Conservation (phyloP, 2,797 vertebrate genomes). For the Halcyon badia region DNA sequence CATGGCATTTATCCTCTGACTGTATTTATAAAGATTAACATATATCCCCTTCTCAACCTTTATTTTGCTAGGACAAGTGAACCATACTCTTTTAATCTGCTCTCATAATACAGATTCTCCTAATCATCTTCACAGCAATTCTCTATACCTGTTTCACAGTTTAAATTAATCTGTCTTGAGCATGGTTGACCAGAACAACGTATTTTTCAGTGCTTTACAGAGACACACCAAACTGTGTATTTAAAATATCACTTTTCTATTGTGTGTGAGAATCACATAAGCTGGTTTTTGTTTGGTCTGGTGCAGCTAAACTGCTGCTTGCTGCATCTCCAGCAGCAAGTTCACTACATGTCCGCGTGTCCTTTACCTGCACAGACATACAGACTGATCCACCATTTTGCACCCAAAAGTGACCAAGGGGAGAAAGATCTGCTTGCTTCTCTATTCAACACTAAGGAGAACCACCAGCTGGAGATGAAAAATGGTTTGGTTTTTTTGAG, state of each 20-base stretch:
- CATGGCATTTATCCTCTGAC: slow-evolving; percentile 65
- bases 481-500: neutral
- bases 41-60: slow-evolving; percentile 71
- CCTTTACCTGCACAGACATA: neutral
- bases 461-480: neutral
- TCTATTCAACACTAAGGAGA: neutral
- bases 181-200: neutral
- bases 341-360: neutral
- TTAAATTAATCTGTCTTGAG: slow-evolving; percentile 34
- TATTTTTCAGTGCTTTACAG: neutral
- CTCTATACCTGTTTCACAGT: slow-evolving; percentile 60
- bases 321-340: neutral
- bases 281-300: rapidly evolving
- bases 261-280: neutral
- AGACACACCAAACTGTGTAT: neutral
- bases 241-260: neutral
- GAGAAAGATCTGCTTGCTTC: neutral
- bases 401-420: neutral
- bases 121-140: slow-evolving; percentile 46
- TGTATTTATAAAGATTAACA: slow-evolving; percentile 71
- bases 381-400: neutral
- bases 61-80: slow-evolving; percentile 72
- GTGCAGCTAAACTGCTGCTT: neutral
- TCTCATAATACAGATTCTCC: slow-evolving; percentile 67
- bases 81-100: slow-evolving; percentile 72